Evolutionary conservation across 2,888 invertebrate genomes (phyloP).

Genomic region (Linyphia triangularis): DNA sequence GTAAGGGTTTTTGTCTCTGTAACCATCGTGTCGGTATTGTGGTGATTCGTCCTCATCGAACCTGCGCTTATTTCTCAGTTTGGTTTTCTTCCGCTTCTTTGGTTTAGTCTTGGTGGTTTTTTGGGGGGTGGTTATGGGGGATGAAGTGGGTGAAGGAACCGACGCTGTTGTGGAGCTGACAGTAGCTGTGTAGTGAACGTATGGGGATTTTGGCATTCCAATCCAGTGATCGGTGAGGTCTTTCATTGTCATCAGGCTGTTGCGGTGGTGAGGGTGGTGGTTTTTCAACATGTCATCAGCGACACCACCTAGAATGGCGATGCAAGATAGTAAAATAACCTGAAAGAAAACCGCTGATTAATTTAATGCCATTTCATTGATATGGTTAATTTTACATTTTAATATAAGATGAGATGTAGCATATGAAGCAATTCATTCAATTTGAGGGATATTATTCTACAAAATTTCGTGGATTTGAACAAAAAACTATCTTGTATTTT

Average conservation of each 20-base stretch:
- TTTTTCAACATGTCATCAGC: slow-evolving; percentile 28
- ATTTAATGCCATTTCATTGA: no score
- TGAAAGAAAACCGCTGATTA: slow-evolving; percentile 1
- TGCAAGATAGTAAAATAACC: not conserved
- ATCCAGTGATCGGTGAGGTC: slow-evolving; percentile 68
- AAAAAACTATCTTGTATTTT: no score
- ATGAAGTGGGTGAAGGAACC: slow-evolving; percentile 27
- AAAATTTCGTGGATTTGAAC: no score
- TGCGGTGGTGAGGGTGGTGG: slow-evolving; percentile 52
- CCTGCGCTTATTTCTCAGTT: slow-evolving; percentile 6
- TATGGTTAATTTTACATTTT: no score
- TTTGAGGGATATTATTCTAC: no score
- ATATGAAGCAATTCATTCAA: no score
- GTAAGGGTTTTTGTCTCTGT: slow-evolving; percentile 1
- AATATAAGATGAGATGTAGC: no score
- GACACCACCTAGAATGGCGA: not conserved
- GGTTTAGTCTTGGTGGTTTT: slow-evolving; percentile 5
- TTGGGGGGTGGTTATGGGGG: not conserved
- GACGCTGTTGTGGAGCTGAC: slow-evolving; percentile 8
- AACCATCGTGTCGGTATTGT: not conserved
- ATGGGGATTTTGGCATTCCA: slow-evolving; percentile 60
- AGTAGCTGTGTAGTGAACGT: slow-evolving; percentile 33
- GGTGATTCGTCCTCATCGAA: not conserved
- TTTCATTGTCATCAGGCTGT: slow-evolving; percentile 34
- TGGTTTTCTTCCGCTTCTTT: not conserved